Evolutionary conservation across 2,797 vertebrate genomes (phyloP), one percentile per base, ranked within the genome.

Genomic region (Xenentodon cancila): DNA sequence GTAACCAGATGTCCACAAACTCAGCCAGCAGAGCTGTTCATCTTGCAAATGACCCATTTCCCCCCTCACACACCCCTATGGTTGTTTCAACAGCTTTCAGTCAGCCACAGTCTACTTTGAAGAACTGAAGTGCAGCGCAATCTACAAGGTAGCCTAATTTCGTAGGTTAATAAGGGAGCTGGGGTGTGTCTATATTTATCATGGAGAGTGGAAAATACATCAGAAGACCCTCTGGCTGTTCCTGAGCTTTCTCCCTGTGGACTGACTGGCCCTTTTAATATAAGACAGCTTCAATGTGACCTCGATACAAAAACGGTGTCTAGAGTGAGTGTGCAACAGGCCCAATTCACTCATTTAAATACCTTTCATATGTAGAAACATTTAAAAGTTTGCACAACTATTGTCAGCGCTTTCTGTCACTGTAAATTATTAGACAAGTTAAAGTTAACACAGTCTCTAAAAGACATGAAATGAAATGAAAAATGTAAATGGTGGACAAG

Each of bases 111-210:
- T 81, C 74, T 77, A 80, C 59, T 86, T 74, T 61, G 49, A 82
- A 68, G 52, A 43, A 69, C 85, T 77, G 84, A 68, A 85, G 78
- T 75, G 78, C 70, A 75, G 65, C 71, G 82, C 30, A 30, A 30
- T 30, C 30, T 68, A 44, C 70, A 85, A 89, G 80, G 82, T 90
- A 91, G 83, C 92, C 91, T 91, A 77, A 92, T 93, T 93, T 91
- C 64, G 52, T 74, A 76, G 91, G 93, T 92, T 93, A 92, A 92
- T 92, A 89, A 88, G 89, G 77, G 89, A 88, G 88, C 79, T 83
- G 59, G 74, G 77, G 79, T 82, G 86, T 9, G 37, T 70, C 92
- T 93, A 94, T 90, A 92, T 92, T 91, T 94, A 93, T 90, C 81
- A 74, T 27, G 59, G 57, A 70, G 80, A 87, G 85, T 82, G 76